Evolutionary conservation across 2,113 vertebrate species (phyloP).

Genomic region (Mola mola): DNA sequence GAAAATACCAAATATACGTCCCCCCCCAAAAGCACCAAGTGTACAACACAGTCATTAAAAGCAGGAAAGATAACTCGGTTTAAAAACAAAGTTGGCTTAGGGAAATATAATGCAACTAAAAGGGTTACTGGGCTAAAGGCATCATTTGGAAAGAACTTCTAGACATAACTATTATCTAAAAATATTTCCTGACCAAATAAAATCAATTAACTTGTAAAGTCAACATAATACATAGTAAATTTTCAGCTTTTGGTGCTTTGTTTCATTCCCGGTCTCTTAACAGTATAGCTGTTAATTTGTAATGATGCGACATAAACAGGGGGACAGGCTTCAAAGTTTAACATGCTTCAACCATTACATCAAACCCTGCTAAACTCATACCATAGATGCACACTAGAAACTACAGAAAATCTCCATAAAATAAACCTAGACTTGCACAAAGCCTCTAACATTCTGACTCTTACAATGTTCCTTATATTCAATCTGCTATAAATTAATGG

Average conservation of each 20-base stretch:
- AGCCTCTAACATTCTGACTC: conserved; percentile 3
- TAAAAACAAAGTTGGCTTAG: conserved; percentile 4
- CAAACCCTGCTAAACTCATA: conserved; percentile 34
- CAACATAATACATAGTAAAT: neutral
- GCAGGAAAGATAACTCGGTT: neutral
- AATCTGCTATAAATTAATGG: too few relatives aligned
- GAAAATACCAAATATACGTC: neutral
- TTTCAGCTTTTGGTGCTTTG: conserved; percentile 28
- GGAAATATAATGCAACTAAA: conserved; percentile 9
- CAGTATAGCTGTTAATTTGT: conserved; percentile 13
- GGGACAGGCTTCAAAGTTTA: conserved; percentile 9
- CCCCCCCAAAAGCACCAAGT: conserved; percentile 25
- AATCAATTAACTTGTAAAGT: neutral
- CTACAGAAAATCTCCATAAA: conserved; percentile 4
- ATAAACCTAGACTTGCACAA: conserved; percentile 29
- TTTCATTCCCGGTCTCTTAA: conserved; percentile 7
- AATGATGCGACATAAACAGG: conserved; percentile 33
- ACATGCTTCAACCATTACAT: conserved; percentile 29
- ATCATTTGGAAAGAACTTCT: neutral
- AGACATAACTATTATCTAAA: neutral
- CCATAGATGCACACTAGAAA: conserved; percentile 3
- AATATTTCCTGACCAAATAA: neutral
- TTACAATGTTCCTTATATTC: neutral
- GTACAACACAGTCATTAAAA: neutral
- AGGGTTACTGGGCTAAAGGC: conserved; percentile 18